phyloP scores from a whole-genome alignment of 2,888 invertebrate species.

The Caenorhabditis sp. region DNA sequence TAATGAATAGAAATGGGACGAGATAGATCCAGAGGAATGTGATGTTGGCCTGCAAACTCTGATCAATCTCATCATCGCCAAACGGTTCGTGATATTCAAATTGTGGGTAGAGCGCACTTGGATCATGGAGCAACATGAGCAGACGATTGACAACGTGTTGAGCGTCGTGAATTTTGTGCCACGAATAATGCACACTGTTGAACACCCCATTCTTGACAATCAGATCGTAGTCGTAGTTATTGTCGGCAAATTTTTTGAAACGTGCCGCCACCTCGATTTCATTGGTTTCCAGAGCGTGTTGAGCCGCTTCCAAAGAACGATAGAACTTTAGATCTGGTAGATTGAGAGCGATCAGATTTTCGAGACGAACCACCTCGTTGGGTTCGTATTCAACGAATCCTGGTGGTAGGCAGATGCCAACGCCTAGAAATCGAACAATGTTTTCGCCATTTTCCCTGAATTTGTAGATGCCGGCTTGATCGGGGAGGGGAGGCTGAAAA shows the following conservation, averaged over 20 bases:
- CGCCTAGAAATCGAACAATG: neutral
- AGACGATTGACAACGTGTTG: too few species aligned
- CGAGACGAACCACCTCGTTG: neutral
- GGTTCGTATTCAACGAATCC: neutral
- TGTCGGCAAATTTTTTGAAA: neutral
- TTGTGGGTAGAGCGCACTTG: too few species aligned
- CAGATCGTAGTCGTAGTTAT: neutral
- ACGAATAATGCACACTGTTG: neutral
- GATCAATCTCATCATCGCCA: neutral
- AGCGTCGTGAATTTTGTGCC: too few species aligned
- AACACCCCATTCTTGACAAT: neutral
- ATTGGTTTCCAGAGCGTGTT: neutral
- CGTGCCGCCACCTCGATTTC: neutral
- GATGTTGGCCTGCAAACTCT: neutral
- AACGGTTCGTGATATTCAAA: neutral
- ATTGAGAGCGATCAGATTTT: neutral
- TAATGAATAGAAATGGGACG: neutral
- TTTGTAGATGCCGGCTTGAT: too few species aligned
- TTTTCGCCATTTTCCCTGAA: too few species aligned
- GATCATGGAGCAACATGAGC: too few species aligned
- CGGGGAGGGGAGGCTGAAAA: too few species aligned
- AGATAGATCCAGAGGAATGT: neutral
- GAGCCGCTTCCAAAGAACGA: neutral
- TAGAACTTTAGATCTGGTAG: neutral
- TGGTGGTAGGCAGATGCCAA: neutral